Base-by-base conservation (phyloP, 1,140 invertebrate genomes). In the Anastrepha ludens region DNA sequence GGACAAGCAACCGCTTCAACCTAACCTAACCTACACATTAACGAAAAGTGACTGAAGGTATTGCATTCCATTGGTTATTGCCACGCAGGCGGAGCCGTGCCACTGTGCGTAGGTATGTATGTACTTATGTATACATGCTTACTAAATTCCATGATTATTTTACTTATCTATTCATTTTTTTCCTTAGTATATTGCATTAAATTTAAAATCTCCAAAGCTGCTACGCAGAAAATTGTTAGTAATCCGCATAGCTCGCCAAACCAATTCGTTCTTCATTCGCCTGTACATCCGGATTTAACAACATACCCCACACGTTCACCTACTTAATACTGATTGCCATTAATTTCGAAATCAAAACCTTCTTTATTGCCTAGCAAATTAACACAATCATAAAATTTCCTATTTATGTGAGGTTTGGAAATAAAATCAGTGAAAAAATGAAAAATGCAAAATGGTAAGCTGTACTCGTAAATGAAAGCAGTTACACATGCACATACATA, bases 311-410 rank as follows among this genome's bases (percentile, higher is more conserved):
- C 55, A 60, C 29, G 85, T 86, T 86, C 85, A 15, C 59, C 55
- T 86, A 55, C 50, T 60, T 60, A 60, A 41, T 47, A 17, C 17
- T 39, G 3, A 62, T 41, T 62, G 58, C 2, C 47, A 60, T 86
- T 86, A 60, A 86, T 86, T 86, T 86, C 55, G 17, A 91, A 91
- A 91, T 91, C 91, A 91, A 91, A 91, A 55, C 90, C 90, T 89
- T 91, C 90, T 91, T 91, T 91, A 91, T 91, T 90, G 91, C 91
- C 91, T 91, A 91, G 90, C 91, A 91, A 91, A 91, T 91, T 91
- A 91, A 91, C 91, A 91, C 90, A 90, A 91, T 91, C 91, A 91
- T 91, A 91, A 91, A 91, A 91, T 91, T 90, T 89, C 89, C 20
- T 29, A 60, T 86, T 62, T 86, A 58, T 81, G 47, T 3, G 44